These are phyloP conservation scores for Corythornis vintsioides DNA, from an alignment of 2,113 vertebrate genomes.

Conservation along the genomic window DNA sequence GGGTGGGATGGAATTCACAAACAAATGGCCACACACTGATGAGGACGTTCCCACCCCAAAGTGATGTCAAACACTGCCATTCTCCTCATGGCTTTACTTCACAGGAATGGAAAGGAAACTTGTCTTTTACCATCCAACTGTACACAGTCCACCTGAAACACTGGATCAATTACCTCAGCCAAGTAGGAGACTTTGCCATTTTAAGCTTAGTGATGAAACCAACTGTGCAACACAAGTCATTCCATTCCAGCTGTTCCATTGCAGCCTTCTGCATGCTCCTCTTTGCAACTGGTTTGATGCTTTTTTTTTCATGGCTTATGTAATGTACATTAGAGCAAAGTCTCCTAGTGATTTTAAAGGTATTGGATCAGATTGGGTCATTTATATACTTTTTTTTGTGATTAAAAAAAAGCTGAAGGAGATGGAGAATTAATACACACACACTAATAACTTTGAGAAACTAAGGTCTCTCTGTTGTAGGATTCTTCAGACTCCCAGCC, in stretches of 20 bases:
- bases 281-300: not conserved
- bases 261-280: not conserved
- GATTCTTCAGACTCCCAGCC: not conserved
- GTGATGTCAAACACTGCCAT: not conserved
- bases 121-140: not conserved
- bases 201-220: conserved; percentile 5
- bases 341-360: not conserved
- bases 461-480: not conserved
- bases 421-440: not conserved
- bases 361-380: not conserved
- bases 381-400: not conserved
- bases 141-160: not conserved
- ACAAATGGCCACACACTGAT: conserved; percentile 63
- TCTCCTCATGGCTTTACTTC: conserved; percentile 4
- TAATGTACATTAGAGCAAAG: not conserved
- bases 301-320: not conserved
- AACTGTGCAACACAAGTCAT: conserved; percentile 7
- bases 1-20: conserved; percentile 67
- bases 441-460: not conserved
- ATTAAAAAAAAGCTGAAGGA: not conserved
- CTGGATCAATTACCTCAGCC: conserved; percentile 29
- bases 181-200: conserved; percentile 23
- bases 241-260: not conserved
- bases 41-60: conserved; percentile 45
- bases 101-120: conserved; percentile 12